These are phyloP conservation scores for Rhynchotus rufescens DNA, from an alignment of 2,797 vertebrate species.

Conservation along the genomic window DNA sequence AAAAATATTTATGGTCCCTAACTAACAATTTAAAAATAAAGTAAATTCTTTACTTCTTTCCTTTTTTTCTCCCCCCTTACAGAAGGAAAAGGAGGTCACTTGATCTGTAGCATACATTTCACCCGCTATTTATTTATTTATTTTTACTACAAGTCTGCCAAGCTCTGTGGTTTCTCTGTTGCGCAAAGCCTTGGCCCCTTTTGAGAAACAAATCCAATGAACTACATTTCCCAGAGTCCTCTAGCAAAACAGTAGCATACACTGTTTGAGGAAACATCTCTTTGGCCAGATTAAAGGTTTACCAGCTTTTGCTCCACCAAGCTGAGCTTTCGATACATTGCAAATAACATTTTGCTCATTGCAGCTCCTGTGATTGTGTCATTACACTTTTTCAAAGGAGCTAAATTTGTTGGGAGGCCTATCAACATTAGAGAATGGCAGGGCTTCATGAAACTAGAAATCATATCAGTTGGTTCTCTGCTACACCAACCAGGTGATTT, in stretches of 20 bases:
- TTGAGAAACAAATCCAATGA: background rate
- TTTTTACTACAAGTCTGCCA: background rate
- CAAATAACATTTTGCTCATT: background rate
- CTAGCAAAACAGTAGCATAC: background rate
- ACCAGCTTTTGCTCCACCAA: background rate
- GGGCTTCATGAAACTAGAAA: background rate
- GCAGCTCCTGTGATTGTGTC: background rate
- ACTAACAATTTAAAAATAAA: slow-evolving; percentile 38
- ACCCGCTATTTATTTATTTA: background rate
- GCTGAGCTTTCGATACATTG: background rate
- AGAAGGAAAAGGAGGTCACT: background rate
- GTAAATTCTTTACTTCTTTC: background rate
- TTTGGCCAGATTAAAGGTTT: background rate
- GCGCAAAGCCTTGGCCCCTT: background rate
- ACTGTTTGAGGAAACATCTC: background rate
- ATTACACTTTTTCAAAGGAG: background rate
- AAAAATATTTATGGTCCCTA: slow-evolving; percentile 53
- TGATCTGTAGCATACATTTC: background rate
- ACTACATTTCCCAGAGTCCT: background rate
- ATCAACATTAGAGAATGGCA: background rate
- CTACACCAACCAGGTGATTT: background rate
- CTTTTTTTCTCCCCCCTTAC: background rate
- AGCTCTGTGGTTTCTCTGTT: background rate
- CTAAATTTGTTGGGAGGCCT: background rate
- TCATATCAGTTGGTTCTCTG: background rate